Base-by-base conservation (phyloP, 2,797 vertebrate genomes). In the Chelonia mydas region DNA sequence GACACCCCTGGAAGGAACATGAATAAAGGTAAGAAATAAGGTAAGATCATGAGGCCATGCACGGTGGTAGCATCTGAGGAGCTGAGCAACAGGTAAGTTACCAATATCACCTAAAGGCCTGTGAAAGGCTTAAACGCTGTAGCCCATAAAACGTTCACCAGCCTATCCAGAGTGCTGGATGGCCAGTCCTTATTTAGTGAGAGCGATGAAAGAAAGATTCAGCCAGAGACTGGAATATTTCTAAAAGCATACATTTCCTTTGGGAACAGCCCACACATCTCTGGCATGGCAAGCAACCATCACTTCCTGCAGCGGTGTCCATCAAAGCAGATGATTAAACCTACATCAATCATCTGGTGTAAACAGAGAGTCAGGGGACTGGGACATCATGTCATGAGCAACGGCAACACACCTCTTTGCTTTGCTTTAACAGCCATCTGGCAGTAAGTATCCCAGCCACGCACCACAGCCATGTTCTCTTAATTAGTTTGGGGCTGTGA, bases 171-270 rank as follows among this genome's bases (percentile, higher is more conserved):
- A 86, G 82, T 96, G 96, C 96, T 83, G 95, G 89, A 92, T 87
- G 86, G 83, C 90, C 94, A 95, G 61, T 93, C 96, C 93, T 90
- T 92, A 68, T 88, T 91, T 49, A 90, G 92, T 84, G 65, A 78
- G 74, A 55, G 78, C 83, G 47, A 57, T 53, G 89, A 65, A 93
- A 94, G 41, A 92, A 81, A 92, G 87, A 96, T 95, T 95, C 85
- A 94, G 95, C 94, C 85, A 94, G 85, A 93, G 90, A 94, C 72
- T 94, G 87, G 87, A 91, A 5, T 88, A 61, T 94, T 84, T 93
- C 93, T 88, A 85, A 95, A 95, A 90, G 91, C 95, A 92, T 27
- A 90, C 47, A 96, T 94, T 94, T 97, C 94, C 94, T 96, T 86
- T 95, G 90, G 95, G 95, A 97, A 92, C 95, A 95, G 95, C 95